Evolutionary conservation across 2,797 vertebrate species (phyloP), one percentile per base, ranked within the genome.

Genomic region (Crocidura indochinensis): DNA sequence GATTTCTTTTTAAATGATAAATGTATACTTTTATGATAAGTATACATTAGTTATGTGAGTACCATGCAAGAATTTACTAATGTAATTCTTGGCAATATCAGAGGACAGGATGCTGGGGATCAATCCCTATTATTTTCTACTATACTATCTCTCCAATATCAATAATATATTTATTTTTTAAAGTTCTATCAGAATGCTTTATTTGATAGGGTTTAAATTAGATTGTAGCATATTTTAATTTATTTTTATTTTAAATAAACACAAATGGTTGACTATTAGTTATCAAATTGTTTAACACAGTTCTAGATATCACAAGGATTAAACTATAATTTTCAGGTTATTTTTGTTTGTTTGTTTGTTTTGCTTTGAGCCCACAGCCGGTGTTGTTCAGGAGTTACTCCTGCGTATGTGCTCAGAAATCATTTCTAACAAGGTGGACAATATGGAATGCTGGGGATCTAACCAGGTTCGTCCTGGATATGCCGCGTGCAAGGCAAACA

Each of bases 161-260:
- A 65, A 82, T 46, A 46, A 6, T 29, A 47, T n/a, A 75, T 87
- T 47, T 8, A 17, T 26, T 17, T 75, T 6, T 38, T 77, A 12
- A 72, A 76, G 27, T 72, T 91, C n/a, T 75, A 0, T 44, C 68
- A 7, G 14, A 65, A 7, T 26, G 6, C 10, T 65, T 65, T 65
- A 26, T 27, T 65, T 8, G 27, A 27, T 65, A 65, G 9, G 56
- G 4, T 60, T 19, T 20, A 60, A 60, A 60, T 19, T 60, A 60
- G 53, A 74, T 56, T 60, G 75, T 44, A 15, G 15, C 31, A 68
- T 9, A 53, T 64, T 69, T 85, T n/a, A 87, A 9, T 75, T 80
- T 10, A 53, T 64, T 74, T 81, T 31, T 79, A 11, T 65, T 80
- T 49, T 80, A 51, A 49, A 65, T 51, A 84, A 76, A 15, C 77